phyloP scores from a whole-genome alignment of 2,113 vertebrate species.

The Thomomys bottae region DNA sequence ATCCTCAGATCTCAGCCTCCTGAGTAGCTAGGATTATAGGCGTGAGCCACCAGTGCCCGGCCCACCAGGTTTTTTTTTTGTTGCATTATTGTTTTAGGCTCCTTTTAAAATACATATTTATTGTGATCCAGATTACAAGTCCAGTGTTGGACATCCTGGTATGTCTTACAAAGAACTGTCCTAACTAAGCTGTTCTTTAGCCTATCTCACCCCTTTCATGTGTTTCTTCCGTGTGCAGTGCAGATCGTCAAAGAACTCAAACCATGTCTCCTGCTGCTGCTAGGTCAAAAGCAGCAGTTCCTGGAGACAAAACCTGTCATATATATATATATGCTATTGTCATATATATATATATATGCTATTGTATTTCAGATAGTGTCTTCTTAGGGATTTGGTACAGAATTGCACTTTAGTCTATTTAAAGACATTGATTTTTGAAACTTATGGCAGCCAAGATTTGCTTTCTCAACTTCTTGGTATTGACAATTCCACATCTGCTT shows the following conservation, averaged over 20 bases:
- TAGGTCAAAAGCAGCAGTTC: not conserved
- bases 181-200: not conserved
- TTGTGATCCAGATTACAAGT: not conserved
- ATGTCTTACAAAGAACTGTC: not conserved
- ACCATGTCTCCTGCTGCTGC: not conserved
- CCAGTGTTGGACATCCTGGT: not conserved
- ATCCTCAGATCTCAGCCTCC: not conserved
- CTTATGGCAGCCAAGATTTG: constrained; percentile 4
- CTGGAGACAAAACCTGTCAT: not conserved
- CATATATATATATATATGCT: too few species aligned
- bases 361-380: not conserved
- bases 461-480: constrained; percentile 36
- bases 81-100: not conserved
- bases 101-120: too few species aligned
- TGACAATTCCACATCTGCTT: constrained; percentile 53
- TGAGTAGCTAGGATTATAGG: too few species aligned
- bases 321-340: not conserved
- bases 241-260: not conserved
- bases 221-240: not conserved
- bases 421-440: constrained; percentile 39
- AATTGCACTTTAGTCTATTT: constrained; percentile 45
- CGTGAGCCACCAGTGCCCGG: not conserved
- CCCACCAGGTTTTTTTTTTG: not conserved
- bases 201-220: fast-evolving
- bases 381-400: not conserved